Evolutionary conservation across 1,140 invertebrate species (phyloP).

Genomic region (Melanaphis sacchari): DNA sequence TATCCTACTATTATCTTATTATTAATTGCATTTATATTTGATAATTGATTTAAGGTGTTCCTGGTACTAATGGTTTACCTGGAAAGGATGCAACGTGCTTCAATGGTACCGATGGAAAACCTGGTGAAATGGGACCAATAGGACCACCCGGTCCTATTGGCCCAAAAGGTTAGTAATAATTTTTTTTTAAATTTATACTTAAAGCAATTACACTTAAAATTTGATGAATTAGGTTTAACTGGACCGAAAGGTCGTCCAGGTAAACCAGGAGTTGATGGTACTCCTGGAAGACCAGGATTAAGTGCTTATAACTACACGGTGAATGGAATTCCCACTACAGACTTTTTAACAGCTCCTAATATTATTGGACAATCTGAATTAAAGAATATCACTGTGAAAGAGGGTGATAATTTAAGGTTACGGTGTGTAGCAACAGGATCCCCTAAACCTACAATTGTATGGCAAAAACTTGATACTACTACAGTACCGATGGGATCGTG

Average conservation of each 20-base stretch:
- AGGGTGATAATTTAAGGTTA: constrained; percentile 77
- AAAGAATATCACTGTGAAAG: constrained; percentile 69
- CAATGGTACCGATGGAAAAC: constrained; percentile 60
- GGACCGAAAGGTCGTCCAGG: constrained; percentile 76
- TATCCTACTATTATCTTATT: background rate
- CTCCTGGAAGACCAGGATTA: constrained; percentile 71
- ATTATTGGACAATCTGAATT: constrained; percentile 68
- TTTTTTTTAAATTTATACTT: background rate
- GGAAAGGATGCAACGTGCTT: constrained; percentile 72
- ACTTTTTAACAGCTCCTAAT: constrained; percentile 80
- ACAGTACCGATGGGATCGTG: constrained; percentile 71
- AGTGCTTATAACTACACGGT: constrained; percentile 73
- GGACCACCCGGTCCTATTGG: constrained; percentile 62
- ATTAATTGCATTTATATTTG: background rate
- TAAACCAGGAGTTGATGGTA: constrained; percentile 72
- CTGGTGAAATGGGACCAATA: constrained; percentile 57
- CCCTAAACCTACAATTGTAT: constrained; percentile 77
- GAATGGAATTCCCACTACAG: constrained; percentile 68
- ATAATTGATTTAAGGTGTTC: constrained; percentile 65
- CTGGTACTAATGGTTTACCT: constrained; percentile 73
- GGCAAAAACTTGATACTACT: constrained; percentile 74
- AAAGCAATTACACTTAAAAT: background rate
- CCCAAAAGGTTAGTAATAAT: constrained; percentile 63
- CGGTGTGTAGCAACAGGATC: constrained; percentile 78
- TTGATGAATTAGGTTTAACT: constrained; percentile 67